Evolutionary conservation across 2,888 invertebrate species (phyloP).

Genomic region (Epistrophe grossulariae): DNA sequence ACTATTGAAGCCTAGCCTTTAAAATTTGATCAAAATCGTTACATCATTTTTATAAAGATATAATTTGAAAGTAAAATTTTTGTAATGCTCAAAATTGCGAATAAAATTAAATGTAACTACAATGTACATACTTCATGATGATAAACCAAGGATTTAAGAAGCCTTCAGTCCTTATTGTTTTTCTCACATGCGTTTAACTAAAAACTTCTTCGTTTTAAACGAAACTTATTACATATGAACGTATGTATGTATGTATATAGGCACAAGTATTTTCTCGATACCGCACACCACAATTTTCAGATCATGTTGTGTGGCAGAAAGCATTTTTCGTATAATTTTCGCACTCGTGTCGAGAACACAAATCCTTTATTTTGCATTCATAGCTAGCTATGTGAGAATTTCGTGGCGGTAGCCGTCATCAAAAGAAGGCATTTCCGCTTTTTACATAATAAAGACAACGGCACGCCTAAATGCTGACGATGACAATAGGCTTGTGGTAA

Average conservation of each 20-base stretch:
- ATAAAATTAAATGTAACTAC: too few relatives aligned
- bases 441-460: conserved; percentile 44
- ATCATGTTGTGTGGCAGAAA: conserved; percentile 63
- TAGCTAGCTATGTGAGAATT: conserved; percentile 36
- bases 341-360: conserved; percentile 40
- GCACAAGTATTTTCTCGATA: not conserved
- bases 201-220: not conserved
- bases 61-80: too few relatives aligned
- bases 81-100: too few relatives aligned
- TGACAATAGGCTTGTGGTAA: conserved; percentile 49
- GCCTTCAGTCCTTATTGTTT: not conserved
- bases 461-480: conserved; percentile 56
- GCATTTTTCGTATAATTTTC: conserved; percentile 55
- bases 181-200: not conserved
- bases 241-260: too few relatives aligned
- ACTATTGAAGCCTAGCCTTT: too few relatives aligned
- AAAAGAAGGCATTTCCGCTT: conserved; percentile 67
- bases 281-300: not conserved
- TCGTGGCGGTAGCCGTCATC: conserved; percentile 53
- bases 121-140: too few relatives aligned
- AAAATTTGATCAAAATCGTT: too few relatives aligned
- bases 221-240: not conserved
- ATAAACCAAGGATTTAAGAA: too few relatives aligned
- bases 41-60: too few relatives aligned
- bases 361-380: conserved; percentile 24